Percentiles rank a stretch among this genome's conserved stretches.
Conservation (phyloP, 2,113 vertebrate species). For the Mesoclemmys tuberculata region DNA sequence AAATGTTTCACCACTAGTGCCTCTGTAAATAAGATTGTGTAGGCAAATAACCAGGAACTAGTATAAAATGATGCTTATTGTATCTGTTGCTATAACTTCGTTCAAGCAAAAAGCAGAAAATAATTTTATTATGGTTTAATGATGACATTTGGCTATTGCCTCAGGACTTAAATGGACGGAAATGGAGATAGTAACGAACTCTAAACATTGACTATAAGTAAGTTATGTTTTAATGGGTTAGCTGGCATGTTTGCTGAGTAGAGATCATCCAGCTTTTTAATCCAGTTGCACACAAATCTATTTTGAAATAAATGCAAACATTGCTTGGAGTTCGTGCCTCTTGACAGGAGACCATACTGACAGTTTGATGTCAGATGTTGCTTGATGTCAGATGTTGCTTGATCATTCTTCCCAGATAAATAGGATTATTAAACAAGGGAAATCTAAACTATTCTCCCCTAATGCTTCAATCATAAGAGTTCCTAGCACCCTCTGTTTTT, state of each 20-base stretch:
- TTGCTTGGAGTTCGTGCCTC: neutral
- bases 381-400: conserved; percentile 54
- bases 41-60: neutral
- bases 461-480: neutral
- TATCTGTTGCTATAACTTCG: neutral
- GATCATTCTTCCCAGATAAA: conserved; percentile 62
- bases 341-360: neutral
- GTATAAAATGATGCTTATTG: neutral
- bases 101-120: neutral
- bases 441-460: conserved; percentile 57
- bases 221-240: neutral
- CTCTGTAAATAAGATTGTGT: neutral
- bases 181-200: neutral
- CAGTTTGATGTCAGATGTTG: conserved; percentile 42
- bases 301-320: neutral
- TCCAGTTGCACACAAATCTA: neutral
- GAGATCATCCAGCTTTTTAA: neutral
- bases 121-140: neutral
- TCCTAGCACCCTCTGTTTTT: neutral
- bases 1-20: neutral
- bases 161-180: neutral
- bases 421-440: neutral
- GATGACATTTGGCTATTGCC: neutral
- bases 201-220: neutral
- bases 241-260: neutral